phyloP scores from a whole-genome alignment of 2,113 vertebrate species.

The Sisor rabdophorus region DNA sequence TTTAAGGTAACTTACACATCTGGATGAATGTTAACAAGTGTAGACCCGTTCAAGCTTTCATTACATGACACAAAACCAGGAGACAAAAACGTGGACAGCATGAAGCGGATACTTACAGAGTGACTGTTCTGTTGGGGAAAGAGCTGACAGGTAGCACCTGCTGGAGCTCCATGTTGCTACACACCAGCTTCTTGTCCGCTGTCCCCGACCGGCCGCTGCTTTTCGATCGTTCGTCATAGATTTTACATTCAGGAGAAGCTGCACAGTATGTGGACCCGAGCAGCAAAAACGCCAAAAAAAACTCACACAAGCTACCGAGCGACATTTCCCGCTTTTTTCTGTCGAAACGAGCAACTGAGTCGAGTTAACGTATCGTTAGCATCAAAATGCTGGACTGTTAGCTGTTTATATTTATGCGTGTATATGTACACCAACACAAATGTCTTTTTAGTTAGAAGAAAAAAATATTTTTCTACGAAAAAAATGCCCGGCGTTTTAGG shows the following conservation, averaged over 20 bases:
- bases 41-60: no score
- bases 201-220: slow-evolving; percentile 49
- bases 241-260: slow-evolving; percentile 61
- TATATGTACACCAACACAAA: neutral
- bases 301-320: slow-evolving; percentile 37
- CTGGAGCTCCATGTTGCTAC: slow-evolving; percentile 84
- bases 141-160: slow-evolving; percentile 75
- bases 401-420: fast-evolving
- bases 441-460: neutral
- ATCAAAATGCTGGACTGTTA: neutral
- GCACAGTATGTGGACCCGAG: slow-evolving; percentile 42
- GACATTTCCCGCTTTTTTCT: slow-evolving; percentile 59
- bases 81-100: neutral
- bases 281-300: slow-evolving; percentile 56
- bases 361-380: neutral
- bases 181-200: slow-evolving; percentile 78
- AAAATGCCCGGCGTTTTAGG: slow-evolving; percentile 7
- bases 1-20: no score
- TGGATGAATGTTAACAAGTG: no score
- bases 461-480: neutral
- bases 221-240: slow-evolving; percentile 60
- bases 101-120: slow-evolving; percentile 82
- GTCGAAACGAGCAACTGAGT: neutral
- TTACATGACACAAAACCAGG: neutral
- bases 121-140: slow-evolving; percentile 85